Evolutionary conservation across 2,888 invertebrate species (phyloP), one percentile per base, ranked within the genome.

Genomic region (Tetheella fluctuosa): DNA sequence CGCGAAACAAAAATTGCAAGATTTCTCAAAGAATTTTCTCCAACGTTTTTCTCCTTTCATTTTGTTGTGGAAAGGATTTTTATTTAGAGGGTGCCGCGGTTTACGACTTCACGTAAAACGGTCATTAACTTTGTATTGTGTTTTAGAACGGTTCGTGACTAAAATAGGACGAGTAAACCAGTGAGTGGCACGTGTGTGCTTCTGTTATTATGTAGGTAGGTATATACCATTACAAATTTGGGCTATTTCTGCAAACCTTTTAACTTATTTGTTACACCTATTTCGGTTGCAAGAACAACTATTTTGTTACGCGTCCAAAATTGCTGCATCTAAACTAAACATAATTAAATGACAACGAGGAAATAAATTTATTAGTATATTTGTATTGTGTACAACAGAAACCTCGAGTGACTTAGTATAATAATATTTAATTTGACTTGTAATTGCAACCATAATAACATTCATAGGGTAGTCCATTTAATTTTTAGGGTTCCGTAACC

Each of bases 81-180:
- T 79, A 79, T 80, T 76, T 77, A 60, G 75, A 79, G 79, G 79
- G 77, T 73, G 71, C 62, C 67, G 67, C 67, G 80, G 77, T 82
- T 85, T 84, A 83, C 79, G 82, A 78, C 76, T 62, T 69, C 80
- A 80, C 84, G 85, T 86, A 83, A 84, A 84, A 76, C 71, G 72
- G 68, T 76, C 83, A 84, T 85, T 85, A 85, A 83, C 84, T 79
- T 83, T 84, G 83, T 80, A 85, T 82, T 82, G 83, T 83, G 68
- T 69, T 75, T 34, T 70, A 69, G 64, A 69, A 74, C 71, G 64
- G 59, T 67, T 60, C 72, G 72, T 73, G 74, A 75, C 79, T 70
- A 68, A 79, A 81, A 81, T 81, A 78, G 76, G 74, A 74, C 63
- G 71, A 65, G 65, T 65, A 65, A 66, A 69, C 68, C 73, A 64